phyloP scores from a whole-genome alignment of 2,888 invertebrate species.

The Xylophagus ater region DNA sequence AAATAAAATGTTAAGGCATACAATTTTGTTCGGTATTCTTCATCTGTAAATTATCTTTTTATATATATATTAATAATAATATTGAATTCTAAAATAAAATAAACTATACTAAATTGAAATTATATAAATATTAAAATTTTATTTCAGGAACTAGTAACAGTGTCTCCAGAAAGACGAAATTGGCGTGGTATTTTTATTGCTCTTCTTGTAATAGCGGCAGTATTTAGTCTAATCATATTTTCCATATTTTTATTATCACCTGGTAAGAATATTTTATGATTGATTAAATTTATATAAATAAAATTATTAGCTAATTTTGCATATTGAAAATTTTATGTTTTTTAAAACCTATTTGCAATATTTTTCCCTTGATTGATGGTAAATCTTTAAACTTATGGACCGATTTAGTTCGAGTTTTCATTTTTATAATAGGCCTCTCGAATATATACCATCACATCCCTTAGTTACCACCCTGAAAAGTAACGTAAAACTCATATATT shows the following conservation, averaged over 20 bases:
- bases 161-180: constrained; percentile 77
- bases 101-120: neutral
- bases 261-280: constrained; percentile 26
- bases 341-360: too few relatives aligned
- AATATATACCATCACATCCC: too few relatives aligned
- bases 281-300: too few relatives aligned
- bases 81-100: neutral
- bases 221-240: constrained; percentile 79
- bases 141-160: constrained; percentile 74
- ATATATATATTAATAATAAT: constrained; percentile 1
- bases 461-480: too few relatives aligned
- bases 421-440: too few relatives aligned
- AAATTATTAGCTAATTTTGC: too few relatives aligned
- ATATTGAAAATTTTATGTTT: too few relatives aligned
- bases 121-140: neutral
- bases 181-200: constrained; percentile 93
- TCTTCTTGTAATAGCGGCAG: constrained; percentile 77
- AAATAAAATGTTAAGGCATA: too few relatives aligned
- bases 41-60: constrained; percentile 2
- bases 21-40: constrained; percentile 1
- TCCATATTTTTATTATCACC: constrained; percentile 86
- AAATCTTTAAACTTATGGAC: too few relatives aligned
- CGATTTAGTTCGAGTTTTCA: too few relatives aligned
- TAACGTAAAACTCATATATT: too few relatives aligned
- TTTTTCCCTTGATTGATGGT: too few relatives aligned